phyloP scores from a whole-genome alignment of 2,888 invertebrate species.

The Pachymerium ferrugineum region DNA sequence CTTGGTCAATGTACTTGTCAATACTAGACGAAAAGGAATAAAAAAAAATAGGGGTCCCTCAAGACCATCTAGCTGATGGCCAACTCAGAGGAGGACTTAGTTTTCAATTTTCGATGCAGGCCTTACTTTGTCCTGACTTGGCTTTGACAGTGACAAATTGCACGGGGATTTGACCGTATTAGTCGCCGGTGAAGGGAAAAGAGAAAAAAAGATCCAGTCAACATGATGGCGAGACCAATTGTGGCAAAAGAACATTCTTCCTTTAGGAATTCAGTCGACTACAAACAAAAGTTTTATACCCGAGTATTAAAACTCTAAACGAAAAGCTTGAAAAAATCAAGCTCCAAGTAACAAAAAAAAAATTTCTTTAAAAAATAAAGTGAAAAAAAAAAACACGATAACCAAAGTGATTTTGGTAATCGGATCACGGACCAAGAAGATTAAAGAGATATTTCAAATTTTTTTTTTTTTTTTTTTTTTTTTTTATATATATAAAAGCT shows the following conservation, averaged over 20 bases:
- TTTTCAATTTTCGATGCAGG: constrained; percentile 37
- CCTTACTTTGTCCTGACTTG: constrained; percentile 33
- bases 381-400: too few species aligned
- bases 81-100: constrained; percentile 33
- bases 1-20: background rate
- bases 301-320: background rate
- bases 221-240: constrained; percentile 25
- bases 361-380: too few species aligned
- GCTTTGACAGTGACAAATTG: constrained; percentile 38
- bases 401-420: background rate
- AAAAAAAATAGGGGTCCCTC: background rate
- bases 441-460: background rate
- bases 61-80: constrained; percentile 27
- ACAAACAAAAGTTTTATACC: background rate
- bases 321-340: too few species aligned
- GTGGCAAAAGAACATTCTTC: constrained; percentile 14
- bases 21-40: background rate
- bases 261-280: background rate
- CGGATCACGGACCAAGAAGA: background rate
- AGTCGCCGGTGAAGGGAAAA: constrained; percentile 33
- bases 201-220: constrained; percentile 2
- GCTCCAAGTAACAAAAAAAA: too few species aligned
- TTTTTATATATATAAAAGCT: background rate
- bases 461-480: too few species aligned
- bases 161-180: constrained; percentile 37